A percentile compares a stretch with the other conserved stretches of the same genome.
Conservation (phyloP, 2,797 vertebrate species). For the Epinephelus coioides region DNA sequence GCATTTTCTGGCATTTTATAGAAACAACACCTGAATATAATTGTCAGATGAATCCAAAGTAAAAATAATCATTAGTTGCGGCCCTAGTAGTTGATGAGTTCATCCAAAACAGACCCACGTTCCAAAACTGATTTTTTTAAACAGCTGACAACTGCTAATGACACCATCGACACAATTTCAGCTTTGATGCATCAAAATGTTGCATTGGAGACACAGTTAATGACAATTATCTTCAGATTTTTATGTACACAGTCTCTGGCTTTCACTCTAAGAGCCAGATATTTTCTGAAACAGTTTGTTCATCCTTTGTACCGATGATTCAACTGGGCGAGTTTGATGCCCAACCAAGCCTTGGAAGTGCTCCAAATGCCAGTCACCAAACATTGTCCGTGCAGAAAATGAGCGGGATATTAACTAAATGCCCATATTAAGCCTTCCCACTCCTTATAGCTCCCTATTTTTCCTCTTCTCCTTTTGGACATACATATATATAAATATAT, state of each 20-base stretch:
- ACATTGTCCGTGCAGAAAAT: background rate
- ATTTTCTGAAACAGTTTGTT: conserved; percentile 18
- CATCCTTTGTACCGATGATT: conserved; percentile 12
- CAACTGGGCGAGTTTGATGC: background rate
- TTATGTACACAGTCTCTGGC: conserved; percentile 4
- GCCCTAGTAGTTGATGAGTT: background rate
- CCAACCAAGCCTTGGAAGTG: background rate
- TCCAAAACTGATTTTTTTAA: conserved; percentile 1
- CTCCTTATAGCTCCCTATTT: background rate
- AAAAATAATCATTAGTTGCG: no score
- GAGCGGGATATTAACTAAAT: background rate
- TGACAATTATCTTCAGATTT: background rate
- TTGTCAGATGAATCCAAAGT: no score
- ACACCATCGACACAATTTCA: conserved; percentile 25
- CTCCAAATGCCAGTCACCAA: background rate
- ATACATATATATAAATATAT: no score
- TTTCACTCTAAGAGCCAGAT: conserved; percentile 6
- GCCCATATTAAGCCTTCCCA: background rate
- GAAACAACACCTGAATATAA: no score
- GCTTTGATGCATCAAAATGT: conserved; percentile 32
- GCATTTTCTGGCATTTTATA: no score
- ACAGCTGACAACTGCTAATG: conserved; percentile 5
- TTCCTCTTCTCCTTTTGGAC: no score
- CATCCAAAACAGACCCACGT: background rate
- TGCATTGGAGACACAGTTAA: conserved; percentile 37